phyloP scores from a whole-genome alignment of 2,113 vertebrate genomes.

The Heteronetta atricapilla region DNA sequence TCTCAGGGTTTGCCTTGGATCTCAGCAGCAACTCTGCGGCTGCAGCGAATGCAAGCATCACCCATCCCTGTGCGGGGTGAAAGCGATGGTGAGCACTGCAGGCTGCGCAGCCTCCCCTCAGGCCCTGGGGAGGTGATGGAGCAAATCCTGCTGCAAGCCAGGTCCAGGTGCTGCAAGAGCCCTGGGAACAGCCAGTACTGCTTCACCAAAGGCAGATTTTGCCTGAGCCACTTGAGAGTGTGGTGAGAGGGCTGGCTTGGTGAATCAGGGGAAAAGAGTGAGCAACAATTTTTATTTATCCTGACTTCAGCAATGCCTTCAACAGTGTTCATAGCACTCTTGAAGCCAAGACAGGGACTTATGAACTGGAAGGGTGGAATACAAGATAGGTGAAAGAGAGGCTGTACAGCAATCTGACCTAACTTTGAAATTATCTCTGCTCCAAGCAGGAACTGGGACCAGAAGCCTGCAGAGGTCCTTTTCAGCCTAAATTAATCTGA shows the following conservation, averaged over 20 bases:
- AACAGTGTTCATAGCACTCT: neutral
- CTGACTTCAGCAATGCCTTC: neutral
- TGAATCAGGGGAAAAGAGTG: fast-evolving
- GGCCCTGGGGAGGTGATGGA: fast-evolving
- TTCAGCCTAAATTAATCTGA: neutral
- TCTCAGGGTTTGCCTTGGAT: fast-evolving
- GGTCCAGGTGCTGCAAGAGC: fast-evolving
- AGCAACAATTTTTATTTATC: fast-evolving
- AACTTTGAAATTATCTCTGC: neutral
- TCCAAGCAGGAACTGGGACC: neutral
- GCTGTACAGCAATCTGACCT: neutral
- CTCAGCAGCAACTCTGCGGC: fast-evolving
- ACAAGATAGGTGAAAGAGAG: neutral
- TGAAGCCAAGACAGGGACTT: neutral
- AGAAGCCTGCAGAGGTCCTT: neutral
- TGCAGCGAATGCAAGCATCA: fast-evolving
- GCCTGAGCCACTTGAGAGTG: neutral
- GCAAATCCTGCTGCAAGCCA: too few relatives aligned
- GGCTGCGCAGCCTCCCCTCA: fast-evolving
- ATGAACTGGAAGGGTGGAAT: neutral
- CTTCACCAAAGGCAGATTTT: fast-evolving
- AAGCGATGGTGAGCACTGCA: fast-evolving
- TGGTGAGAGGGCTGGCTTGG: fast-evolving
- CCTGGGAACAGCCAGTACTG: neutral
- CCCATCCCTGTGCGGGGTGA: fast-evolving